Evolutionary conservation across 2,888 invertebrate genomes (phyloP).

Genomic region (Alloplasta piceator): DNA sequence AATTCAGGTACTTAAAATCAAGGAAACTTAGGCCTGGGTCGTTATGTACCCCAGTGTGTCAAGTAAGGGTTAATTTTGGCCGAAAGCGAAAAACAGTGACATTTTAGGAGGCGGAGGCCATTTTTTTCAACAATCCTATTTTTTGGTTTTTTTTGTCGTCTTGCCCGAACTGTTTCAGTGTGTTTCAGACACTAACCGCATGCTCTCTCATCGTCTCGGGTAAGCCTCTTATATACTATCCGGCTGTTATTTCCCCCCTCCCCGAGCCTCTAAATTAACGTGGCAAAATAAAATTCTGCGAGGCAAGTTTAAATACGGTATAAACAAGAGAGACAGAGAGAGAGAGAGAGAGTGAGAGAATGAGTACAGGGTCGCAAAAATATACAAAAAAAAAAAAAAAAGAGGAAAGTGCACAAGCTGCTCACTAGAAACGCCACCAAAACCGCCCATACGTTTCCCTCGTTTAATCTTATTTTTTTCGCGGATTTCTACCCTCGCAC

Average conservation of each 20-base stretch:
- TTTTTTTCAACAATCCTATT: too few relatives aligned
- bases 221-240: neutral
- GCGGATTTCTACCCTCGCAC: slow-evolving; percentile 14
- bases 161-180: slow-evolving; percentile 15
- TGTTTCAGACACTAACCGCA: slow-evolving; percentile 8
- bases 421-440: neutral
- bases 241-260: slow-evolving; percentile 6
- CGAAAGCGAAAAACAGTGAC: too few relatives aligned
- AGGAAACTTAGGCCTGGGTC: too few relatives aligned
- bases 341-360: neutral
- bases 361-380: slow-evolving; percentile 27
- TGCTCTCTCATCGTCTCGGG: neutral
- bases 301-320: slow-evolving; percentile 56
- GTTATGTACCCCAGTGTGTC: too few relatives aligned
- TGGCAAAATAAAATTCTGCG: slow-evolving; percentile 67
- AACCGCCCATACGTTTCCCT: slow-evolving; percentile 30
- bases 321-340: slow-evolving; percentile 12
- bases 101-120: too few relatives aligned
- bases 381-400: slow-evolving; percentile 22
- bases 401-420: slow-evolving; percentile 4
- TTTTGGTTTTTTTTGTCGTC: slow-evolving; percentile 4
- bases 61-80: too few relatives aligned
- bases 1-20: too few relatives aligned
- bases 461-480: slow-evolving; percentile 19
- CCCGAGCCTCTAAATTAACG: slow-evolving; percentile 61